These are phyloP conservation scores for Gallinago stenura DNA, from an alignment of 2,797 vertebrate genomes.

Conservation along the genomic window DNA sequence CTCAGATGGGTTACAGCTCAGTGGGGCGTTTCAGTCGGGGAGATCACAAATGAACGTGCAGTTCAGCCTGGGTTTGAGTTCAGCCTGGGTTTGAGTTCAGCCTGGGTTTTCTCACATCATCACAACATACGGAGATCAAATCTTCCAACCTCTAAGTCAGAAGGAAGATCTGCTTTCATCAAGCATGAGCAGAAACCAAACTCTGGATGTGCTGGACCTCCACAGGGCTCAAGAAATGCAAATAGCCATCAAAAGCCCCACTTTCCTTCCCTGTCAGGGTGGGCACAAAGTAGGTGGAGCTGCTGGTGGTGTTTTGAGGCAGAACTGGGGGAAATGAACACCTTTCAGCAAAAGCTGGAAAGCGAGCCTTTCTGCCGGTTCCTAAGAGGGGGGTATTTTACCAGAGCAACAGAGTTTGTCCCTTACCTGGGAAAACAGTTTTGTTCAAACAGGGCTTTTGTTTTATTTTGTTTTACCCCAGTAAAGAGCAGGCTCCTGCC, in stretches of 20 bases:
- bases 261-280: background rate
- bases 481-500: background rate
- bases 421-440: background rate
- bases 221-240: background rate
- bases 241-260: background rate
- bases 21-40: fast-evolving
- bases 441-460: background rate
- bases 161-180: background rate
- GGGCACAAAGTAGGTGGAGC: background rate
- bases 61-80: background rate
- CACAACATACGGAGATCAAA: fast-evolving
- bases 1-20: background rate
- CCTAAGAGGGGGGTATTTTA: background rate
- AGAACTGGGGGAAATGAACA: background rate
- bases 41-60: fast-evolving
- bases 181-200: background rate
- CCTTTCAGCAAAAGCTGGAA: background rate
- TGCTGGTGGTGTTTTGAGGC: background rate
- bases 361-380: background rate
- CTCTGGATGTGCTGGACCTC: background rate
- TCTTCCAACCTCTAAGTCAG: background rate
- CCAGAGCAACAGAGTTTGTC: background rate
- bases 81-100: background rate
- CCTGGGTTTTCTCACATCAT: background rate
- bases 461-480: background rate